Evolutionary conservation across 2,113 vertebrate species (phyloP).

Genomic region (Muscicapa adusta): DNA sequence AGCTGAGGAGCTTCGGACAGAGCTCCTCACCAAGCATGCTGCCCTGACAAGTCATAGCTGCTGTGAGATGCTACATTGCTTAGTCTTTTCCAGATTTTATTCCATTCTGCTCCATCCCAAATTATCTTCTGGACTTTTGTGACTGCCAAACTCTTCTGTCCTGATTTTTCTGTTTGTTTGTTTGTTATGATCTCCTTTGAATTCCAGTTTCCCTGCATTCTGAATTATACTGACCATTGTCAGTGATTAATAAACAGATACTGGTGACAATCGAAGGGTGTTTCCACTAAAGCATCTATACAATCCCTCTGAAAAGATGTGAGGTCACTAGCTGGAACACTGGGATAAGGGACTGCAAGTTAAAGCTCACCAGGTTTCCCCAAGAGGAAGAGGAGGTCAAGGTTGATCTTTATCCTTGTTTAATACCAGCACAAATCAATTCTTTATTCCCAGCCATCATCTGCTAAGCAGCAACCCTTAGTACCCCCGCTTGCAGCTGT

Average conservation of each 20-base stretch:
- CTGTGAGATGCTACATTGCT: neutral
- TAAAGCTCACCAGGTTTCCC: neutral
- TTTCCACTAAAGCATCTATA: neutral
- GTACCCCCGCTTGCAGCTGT: neutral
- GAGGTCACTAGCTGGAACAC: neutral
- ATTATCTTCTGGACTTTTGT: accelerated
- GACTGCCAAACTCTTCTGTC: neutral
- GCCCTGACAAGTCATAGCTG: neutral
- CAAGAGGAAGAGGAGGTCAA: neutral
- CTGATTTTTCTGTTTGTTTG: neutral
- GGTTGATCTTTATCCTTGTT: neutral
- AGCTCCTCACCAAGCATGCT: neutral
- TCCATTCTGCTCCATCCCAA: neutral
- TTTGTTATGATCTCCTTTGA: neutral
- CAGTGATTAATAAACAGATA: neutral
- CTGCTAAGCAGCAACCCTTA: neutral
- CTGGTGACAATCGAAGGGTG: neutral
- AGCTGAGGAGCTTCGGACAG: neutral
- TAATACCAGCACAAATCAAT: neutral
- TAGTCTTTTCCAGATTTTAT: neutral
- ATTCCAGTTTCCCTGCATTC: neutral
- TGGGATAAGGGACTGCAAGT: neutral
- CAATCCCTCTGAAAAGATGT: neutral
- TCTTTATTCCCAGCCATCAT: neutral
- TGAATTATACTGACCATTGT: neutral